Base-by-base conservation (phyloP, 2,888 invertebrate species). In the Desoria tigrina region DNA sequence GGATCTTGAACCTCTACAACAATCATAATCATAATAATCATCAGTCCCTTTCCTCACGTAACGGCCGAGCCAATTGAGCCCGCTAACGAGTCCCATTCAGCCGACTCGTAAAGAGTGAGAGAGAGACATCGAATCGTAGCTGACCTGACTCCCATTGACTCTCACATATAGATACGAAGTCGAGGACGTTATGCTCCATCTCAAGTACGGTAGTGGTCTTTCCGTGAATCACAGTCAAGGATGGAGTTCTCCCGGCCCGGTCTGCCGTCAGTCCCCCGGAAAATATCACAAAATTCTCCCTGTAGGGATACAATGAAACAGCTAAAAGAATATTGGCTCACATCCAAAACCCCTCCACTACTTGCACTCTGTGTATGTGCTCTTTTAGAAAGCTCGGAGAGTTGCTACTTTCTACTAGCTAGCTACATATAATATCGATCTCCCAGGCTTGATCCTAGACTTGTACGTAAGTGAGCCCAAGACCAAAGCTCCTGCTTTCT, bases 111-210 rank as follows among this genome's bases (percentile, higher is more conserved):
- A 32, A n/a, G n/a, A n/a, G n/a, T n/a, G n/a, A n/a, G n/a, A n/a
- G n/a, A n/a, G n/a, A n/a, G n/a, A n/a, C n/a, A n/a, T n/a, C n/a
- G 26, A n/a, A 11, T 21, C 21, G 16, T 27, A 23, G 26, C 65
- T 68, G 80, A 94, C 94, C 94, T 80, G 91, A 91, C 71, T 88
- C 85, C 86, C 92, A 97, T 24, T 96, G 96, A 76, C 91, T 93
- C 81, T 95, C 94, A 83, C 95, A 95, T 65, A 98, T 86, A 66
- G 94, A 92, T 79, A 96, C 88, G 84, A 99, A 98, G 86, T 97
- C 96, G 71, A 98, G 88, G 71, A 99, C 95, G 79, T 90, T 90
- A 83, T 98, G 94, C 81, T 99, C 98, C 98, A 99, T 98, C 86
- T 99, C 98, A 78, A 99, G 85, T 70, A 98, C 96, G 32, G 96